Conservation (phyloP, 2,888 invertebrate species). For the Himalopsyche anomala region DNA sequence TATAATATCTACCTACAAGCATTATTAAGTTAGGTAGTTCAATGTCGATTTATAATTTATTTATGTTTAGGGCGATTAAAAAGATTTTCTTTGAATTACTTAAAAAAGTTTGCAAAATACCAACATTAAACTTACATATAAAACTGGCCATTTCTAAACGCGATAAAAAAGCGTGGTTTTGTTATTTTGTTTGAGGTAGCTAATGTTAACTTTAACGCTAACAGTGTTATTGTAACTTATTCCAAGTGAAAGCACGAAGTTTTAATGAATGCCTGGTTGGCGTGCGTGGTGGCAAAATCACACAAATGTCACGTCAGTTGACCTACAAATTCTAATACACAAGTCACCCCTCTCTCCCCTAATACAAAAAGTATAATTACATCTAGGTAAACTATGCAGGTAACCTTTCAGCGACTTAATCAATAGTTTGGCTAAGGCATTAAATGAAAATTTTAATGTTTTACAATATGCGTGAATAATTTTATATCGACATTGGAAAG, state of each 20-base stretch:
- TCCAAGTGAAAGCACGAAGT: conserved; percentile 10
- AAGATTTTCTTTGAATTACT: too few species aligned
- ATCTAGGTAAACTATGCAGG: conserved; percentile 9
- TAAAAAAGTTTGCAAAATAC: too few species aligned
- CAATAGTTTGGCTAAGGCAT: background rate
- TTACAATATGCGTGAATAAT: too few species aligned
- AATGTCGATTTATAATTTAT: too few species aligned
- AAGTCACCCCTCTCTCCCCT: background rate
- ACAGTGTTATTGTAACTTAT: background rate
- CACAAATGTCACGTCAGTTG: conserved; percentile 59
- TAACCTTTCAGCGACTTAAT: conserved; percentile 33
- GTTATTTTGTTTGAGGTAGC: background rate
- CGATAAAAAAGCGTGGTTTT: conserved; percentile 13
- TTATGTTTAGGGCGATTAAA: too few species aligned
- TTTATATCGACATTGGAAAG: too few species aligned
- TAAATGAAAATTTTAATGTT: too few species aligned
- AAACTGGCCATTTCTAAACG: background rate
- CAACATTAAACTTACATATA: background rate
- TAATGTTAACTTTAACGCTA: background rate
- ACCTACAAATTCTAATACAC: conserved; percentile 50
- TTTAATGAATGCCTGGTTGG: conserved; percentile 51
- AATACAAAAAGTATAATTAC: conserved; percentile 31
- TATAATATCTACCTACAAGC: too few species aligned
- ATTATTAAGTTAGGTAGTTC: too few species aligned
- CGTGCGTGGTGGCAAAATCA: conserved; percentile 51